Conservation (phyloP, 2,113 vertebrate genomes). For the Labeo rohita region DNA sequence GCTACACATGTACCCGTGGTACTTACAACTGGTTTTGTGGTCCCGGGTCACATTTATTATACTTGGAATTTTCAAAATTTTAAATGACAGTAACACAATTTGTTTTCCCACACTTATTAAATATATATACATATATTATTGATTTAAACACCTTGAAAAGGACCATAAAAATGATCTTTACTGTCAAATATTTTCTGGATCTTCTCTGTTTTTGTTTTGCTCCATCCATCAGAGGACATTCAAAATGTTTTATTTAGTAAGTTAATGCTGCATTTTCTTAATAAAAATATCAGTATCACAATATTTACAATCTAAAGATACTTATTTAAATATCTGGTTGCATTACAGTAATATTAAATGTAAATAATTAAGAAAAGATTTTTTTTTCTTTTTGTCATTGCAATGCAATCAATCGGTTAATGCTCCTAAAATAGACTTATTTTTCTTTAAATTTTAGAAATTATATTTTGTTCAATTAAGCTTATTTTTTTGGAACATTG, state of each 20-base stretch:
- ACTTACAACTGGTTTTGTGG: no score
- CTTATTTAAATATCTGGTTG: background rate
- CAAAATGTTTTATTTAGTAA: background rate
- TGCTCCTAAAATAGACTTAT: background rate
- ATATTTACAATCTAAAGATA: background rate
- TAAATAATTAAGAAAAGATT: background rate
- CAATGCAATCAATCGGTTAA: background rate
- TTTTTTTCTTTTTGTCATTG: no score
- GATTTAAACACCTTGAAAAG: no score
- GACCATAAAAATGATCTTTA: no score
- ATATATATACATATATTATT: no score
- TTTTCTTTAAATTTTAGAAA: background rate
- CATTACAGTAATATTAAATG: background rate
- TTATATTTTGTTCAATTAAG: background rate
- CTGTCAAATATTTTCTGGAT: no score
- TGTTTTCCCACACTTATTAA: no score
- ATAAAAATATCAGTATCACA: background rate
- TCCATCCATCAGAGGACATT: background rate
- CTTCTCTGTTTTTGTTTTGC: background rate
- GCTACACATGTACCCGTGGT: no score
- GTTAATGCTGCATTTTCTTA: background rate
- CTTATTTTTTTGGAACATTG: background rate
- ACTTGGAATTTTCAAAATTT: no score
- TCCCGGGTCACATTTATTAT: no score
- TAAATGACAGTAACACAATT: no score